These are phyloP conservation scores for Anhinga rufa DNA, from an alignment of 2,113 vertebrate genomes.

Conservation along the genomic window DNA sequence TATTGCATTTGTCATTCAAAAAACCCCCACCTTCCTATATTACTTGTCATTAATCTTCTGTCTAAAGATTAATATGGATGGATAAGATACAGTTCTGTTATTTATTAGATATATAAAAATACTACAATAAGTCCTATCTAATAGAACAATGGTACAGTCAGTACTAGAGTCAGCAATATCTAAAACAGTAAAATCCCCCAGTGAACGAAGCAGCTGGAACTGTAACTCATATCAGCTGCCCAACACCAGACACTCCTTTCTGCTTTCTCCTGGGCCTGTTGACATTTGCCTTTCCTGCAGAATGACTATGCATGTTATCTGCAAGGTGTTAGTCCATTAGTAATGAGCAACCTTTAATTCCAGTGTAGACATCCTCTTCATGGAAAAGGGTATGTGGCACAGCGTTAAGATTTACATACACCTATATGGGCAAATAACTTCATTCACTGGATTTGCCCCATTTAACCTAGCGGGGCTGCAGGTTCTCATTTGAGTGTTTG, in stretches of 20 bases:
- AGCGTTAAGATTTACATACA: background rate
- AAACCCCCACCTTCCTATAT: background rate
- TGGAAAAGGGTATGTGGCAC: background rate
- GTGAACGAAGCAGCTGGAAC: background rate
- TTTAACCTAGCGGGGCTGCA: background rate
- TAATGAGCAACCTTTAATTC: background rate
- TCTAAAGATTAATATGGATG: background rate
- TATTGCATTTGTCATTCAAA: background rate
- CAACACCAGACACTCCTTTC: background rate
- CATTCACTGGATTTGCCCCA: background rate
- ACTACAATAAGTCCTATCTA: background rate
- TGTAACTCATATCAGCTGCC: background rate
- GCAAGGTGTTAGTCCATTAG: background rate
- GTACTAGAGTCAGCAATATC: background rate
- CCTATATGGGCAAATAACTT: background rate
- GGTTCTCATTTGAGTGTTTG: background rate
- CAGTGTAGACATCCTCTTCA: background rate
- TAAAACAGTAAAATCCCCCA: background rate
- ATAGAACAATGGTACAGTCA: background rate
- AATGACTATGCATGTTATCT: constrained; percentile 31
- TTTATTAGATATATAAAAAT: background rate
- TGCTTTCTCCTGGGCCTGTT: background rate
- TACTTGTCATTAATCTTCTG: background rate
- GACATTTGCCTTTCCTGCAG: background rate
- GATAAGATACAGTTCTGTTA: background rate